Evolutionary conservation across 2,113 vertebrate genomes (phyloP).

Genomic region (Morone chrysops): DNA sequence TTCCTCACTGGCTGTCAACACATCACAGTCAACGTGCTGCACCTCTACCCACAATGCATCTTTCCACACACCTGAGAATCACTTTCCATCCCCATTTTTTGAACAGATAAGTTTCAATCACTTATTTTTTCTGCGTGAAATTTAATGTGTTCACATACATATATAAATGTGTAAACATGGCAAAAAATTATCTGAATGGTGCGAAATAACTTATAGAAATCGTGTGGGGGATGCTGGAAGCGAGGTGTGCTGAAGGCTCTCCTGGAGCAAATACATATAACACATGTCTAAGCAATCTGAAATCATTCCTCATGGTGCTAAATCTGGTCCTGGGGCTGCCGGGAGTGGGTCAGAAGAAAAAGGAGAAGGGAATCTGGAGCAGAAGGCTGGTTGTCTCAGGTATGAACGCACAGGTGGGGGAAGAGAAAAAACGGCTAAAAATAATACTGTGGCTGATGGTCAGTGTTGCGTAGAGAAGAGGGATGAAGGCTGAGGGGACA

Average conservation of each 20-base stretch:
- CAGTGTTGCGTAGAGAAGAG: slow-evolving; percentile 51
- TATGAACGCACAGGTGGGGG: slow-evolving; percentile 32
- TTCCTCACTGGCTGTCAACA: slow-evolving; percentile 43
- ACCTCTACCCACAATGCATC: slow-evolving; percentile 34
- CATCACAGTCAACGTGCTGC: slow-evolving; percentile 14
- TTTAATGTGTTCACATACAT: slow-evolving; percentile 24
- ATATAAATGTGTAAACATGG: slow-evolving; percentile 42
- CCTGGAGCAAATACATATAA: slow-evolving; percentile 21
- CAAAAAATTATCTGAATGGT: not conserved
- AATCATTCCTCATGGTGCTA: slow-evolving; percentile 35
- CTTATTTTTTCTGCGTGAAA: slow-evolving; percentile 7
- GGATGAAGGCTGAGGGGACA: slow-evolving; percentile 51
- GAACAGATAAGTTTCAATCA: too few relatives aligned
- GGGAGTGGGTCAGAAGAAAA: slow-evolving; percentile 15
- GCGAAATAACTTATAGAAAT: not conserved
- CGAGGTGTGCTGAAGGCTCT: slow-evolving; percentile 1
- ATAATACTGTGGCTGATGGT: slow-evolving; percentile 63
- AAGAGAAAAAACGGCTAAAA: slow-evolving; percentile 4
- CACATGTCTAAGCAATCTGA: slow-evolving; percentile 19
- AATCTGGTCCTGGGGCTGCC: not conserved
- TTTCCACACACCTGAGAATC: slow-evolving; percentile 40
- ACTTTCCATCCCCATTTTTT: not conserved
- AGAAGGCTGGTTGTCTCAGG: slow-evolving; percentile 50
- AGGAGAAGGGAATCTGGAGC: slow-evolving; percentile 17
- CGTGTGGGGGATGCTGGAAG: slow-evolving; percentile 28